Evolutionary conservation across 2,888 invertebrate genomes (phyloP).

Genomic region (Bruchidius siliquastri): DNA sequence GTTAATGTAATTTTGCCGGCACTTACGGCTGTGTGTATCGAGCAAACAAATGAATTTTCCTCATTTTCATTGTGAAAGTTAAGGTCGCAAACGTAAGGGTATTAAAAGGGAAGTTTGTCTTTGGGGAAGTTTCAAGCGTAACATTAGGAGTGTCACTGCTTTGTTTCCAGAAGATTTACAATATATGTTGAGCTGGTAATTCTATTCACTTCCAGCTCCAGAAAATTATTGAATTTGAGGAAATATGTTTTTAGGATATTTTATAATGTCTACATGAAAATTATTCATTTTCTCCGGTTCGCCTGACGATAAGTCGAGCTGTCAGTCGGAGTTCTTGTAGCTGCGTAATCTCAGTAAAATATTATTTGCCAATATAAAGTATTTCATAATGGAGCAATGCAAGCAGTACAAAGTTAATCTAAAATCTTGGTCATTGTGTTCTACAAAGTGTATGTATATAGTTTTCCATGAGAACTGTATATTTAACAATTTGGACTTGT

Average conservation of each 20-base stretch:
- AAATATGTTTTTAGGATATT: too few species aligned
- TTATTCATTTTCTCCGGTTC: too few species aligned
- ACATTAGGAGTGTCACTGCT: background rate
- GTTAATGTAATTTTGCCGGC: background rate
- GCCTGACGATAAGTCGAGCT: too few species aligned
- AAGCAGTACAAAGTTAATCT: too few species aligned
- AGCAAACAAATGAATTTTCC: background rate
- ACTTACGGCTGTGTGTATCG: background rate
- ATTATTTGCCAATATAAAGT: too few species aligned
- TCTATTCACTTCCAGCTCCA: too few species aligned
- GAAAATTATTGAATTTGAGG: too few species aligned
- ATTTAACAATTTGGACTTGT: background rate
- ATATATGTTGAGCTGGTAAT: background rate
- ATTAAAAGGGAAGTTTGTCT: background rate
- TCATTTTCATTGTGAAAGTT: background rate
- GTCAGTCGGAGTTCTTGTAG: too few species aligned
- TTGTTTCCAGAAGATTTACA: background rate
- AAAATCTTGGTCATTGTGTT: too few species aligned
- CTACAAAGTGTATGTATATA: background rate
- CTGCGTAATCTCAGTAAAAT: too few species aligned
- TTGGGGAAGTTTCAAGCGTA: background rate
- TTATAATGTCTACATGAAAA: too few species aligned
- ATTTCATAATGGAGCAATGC: too few species aligned
- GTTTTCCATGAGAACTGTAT: background rate
- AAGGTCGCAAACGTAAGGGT: background rate